Evolutionary conservation across 2,888 invertebrate species (phyloP).

Genomic region (Drosophila maculinotata): DNA sequence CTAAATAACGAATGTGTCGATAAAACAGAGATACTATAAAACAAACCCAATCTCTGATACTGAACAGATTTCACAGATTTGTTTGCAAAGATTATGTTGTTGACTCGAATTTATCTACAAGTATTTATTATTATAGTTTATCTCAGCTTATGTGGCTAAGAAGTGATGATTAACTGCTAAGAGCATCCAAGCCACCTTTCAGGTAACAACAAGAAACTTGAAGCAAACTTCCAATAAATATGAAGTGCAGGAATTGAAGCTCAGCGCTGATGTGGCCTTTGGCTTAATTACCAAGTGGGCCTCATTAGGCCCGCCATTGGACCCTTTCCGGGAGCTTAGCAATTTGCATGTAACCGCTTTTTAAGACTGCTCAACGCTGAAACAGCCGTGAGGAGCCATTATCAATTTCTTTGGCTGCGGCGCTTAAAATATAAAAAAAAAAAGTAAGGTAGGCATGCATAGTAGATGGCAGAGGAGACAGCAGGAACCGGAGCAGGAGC

Average conservation of each 20-base stretch:
- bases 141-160: background rate
- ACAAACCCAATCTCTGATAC: no score
- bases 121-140: background rate
- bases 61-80: no score
- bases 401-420: constrained; percentile 57
- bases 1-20: no score
- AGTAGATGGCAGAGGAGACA: background rate
- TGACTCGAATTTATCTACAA: no score
- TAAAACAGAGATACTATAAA: no score
- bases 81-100: no score
- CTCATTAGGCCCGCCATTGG: constrained; percentile 35
- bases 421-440: background rate
- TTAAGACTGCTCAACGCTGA: constrained; percentile 35
- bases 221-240: constrained; percentile 22
- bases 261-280: no score
- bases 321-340: constrained; percentile 29
- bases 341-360: constrained; percentile 63
- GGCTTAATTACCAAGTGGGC: constrained; percentile 46
- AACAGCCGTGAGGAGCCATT: constrained; percentile 58
- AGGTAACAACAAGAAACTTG: no score
- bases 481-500: background rate
- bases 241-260: constrained; percentile 16
- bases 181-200: background rate
- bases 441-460: background rate
- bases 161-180: background rate